A percentile compares a stretch with the other conserved stretches of the same genome.
Evolutionary conservation across 2,888 invertebrate genomes (phyloP).

Genomic region (Erebia ligea): DNA sequence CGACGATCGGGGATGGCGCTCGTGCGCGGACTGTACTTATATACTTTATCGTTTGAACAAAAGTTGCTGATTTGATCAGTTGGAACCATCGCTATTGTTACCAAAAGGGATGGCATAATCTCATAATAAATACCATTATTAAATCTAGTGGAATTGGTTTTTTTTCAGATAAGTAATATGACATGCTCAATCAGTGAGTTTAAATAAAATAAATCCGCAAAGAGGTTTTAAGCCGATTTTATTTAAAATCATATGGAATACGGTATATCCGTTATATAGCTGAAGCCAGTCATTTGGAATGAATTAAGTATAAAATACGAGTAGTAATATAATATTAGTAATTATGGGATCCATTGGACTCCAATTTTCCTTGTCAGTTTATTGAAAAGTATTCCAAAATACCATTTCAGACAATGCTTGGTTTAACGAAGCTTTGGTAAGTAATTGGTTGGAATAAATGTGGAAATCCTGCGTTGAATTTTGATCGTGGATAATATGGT

Average conservation of each 20-base stretch:
- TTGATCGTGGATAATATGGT: conserved; percentile 4
- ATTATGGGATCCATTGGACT: neutral
- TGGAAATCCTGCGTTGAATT: conserved; percentile 33
- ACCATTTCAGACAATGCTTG: conserved; percentile 36
- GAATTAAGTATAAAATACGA: neutral
- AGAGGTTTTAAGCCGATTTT: conserved; percentile 21
- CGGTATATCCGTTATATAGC: conserved; percentile 39
- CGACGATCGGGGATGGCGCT: no score
- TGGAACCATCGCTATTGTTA: no score
- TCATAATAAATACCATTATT: no score
- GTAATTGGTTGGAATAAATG: conserved; percentile 43
- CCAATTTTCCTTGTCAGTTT: neutral
- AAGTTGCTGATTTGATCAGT: no score
- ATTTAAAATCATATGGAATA: conserved; percentile 32
- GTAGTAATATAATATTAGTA: neutral
- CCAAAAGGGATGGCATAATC: no score
- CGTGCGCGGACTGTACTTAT: no score
- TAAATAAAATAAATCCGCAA: conserved; percentile 22
- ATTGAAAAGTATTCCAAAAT: neutral
- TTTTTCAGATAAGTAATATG: neutral
- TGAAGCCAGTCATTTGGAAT: conserved; percentile 35
- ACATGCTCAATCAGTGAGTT: conserved; percentile 8
- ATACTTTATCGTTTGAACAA: no score
- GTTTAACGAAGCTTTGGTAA: conserved; percentile 41
- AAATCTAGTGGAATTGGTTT: neutral